Evolutionary conservation across 2,888 invertebrate genomes (phyloP), one percentile per base, ranked within the genome.

Genomic region (Sphecodes monilicornis): DNA sequence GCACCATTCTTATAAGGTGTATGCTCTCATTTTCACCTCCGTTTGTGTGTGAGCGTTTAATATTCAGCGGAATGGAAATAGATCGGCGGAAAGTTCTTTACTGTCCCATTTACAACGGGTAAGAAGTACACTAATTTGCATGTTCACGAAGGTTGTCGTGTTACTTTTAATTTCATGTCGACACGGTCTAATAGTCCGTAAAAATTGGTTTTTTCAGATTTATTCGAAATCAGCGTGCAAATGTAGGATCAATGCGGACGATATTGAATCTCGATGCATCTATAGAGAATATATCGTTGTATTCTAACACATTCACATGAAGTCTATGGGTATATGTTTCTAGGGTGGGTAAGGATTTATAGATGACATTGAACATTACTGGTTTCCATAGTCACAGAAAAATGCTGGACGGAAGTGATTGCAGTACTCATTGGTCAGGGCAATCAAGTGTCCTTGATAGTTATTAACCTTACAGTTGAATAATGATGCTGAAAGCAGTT

Each of bases 121-220:
- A 10, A 22, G 64, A 32, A 64, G 32, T 32, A 64, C 32, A 32
- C 32, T 64, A 64, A 32, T 64, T 64, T 64, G 32, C 64, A 64
- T 64, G 64, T 32, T 64, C 22, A 64, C 2, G 64, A 32, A 64
- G 64, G 64, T 39, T 13, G 32, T 46, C 29, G 72, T 43, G 82
- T 60, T 60, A 75, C 68, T 78, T 78, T 74, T 71, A 68, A 78
- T 82, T 78, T 76, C 57, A 84, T 46, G 69, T 50, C 72, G 78
- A 72, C 76, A 69, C 84, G 84, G 84, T 84, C 83, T 76, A 64
- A 26, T 82, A 72, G 39, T 72, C 68, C 22, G 41, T n/a, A 76
- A 76, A 76, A 75, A 68, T 82, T 32, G 18, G 1, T 76, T 69
- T 69, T 84, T 84, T 78, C 78, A 72, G 54, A 46, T 36, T 13